Conservation (phyloP, 1,140 invertebrate genomes). For the Ruditapes philippinarum region DNA sequence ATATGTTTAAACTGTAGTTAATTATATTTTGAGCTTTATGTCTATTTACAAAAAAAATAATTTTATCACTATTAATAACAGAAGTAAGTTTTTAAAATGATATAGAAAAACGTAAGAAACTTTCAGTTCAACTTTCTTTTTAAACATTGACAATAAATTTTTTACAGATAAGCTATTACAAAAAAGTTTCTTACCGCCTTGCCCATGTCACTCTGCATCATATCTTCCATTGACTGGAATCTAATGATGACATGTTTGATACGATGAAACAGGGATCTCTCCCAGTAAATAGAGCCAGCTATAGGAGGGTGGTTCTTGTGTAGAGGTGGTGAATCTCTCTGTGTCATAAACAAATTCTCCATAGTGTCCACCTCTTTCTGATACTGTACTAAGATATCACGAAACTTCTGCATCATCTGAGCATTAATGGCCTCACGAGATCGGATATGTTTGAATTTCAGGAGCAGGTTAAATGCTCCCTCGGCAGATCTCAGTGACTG, state of each 20-base stretch:
- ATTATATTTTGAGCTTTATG: too few species aligned
- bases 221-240: conserved; percentile 92
- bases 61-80: too few species aligned
- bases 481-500: conserved; percentile 92
- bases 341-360: conserved; percentile 89
- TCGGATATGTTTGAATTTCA: conserved; percentile 93
- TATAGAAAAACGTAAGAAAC: too few species aligned
- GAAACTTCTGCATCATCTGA: conserved; percentile 93
- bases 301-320: conserved; percentile 92
- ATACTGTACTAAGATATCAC: conserved; percentile 94
- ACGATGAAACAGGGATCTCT: conserved; percentile 91
- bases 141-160: too few species aligned
- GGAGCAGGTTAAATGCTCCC: conserved; percentile 92
- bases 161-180: too few species aligned
- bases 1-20: too few species aligned
- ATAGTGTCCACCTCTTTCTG: conserved; percentile 90
- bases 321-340: conserved; percentile 91
- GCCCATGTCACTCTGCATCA: conserved; percentile 92
- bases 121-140: too few species aligned
- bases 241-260: conserved; percentile 93
- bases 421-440: conserved; percentile 91
- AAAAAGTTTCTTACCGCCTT: conserved; percentile 84
- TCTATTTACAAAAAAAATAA: too few species aligned
- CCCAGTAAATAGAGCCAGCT: conserved; percentile 95
- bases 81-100: too few species aligned